Conservation (phyloP, 2,797 vertebrate species). For the Darevskia mixta region DNA sequence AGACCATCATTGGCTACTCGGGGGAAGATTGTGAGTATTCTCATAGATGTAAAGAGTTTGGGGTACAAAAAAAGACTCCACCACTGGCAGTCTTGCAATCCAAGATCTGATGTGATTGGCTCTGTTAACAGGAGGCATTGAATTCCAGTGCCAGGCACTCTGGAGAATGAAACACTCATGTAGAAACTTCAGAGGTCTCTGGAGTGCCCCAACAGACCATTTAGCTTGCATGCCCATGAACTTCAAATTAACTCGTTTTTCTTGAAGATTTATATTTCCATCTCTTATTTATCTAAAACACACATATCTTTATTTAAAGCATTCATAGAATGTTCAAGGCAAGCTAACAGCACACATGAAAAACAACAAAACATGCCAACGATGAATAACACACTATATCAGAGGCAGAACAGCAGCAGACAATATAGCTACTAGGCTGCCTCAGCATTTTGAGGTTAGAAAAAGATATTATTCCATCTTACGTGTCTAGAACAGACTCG, state of each 20-base stretch:
- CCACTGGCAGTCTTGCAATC: background rate
- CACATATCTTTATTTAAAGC: background rate
- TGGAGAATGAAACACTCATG: background rate
- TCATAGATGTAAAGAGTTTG: accelerated
- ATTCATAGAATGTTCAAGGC: background rate
- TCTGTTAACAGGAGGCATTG: background rate
- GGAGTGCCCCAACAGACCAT: background rate
- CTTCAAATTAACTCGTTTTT: background rate
- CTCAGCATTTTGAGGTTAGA: background rate
- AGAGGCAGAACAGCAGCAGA: background rate
- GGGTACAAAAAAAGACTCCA: background rate
- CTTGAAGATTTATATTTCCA: background rate
- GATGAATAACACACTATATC: background rate
- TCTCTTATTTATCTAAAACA: background rate
- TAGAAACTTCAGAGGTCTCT: background rate
- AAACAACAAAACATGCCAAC: background rate
- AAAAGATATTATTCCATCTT: background rate
- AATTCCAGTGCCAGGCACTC: background rate
- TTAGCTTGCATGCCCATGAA: background rate
- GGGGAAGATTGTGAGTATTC: constrained; percentile 95
- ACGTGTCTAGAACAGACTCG: background rate
- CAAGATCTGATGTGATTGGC: accelerated
- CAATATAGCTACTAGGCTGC: background rate
- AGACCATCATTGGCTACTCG: constrained; percentile 87
- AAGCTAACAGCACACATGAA: background rate